Evolutionary conservation across 2,888 invertebrate species (phyloP), one percentile per base, ranked within the genome.

Genomic region (Cactoblastis cactorum): DNA sequence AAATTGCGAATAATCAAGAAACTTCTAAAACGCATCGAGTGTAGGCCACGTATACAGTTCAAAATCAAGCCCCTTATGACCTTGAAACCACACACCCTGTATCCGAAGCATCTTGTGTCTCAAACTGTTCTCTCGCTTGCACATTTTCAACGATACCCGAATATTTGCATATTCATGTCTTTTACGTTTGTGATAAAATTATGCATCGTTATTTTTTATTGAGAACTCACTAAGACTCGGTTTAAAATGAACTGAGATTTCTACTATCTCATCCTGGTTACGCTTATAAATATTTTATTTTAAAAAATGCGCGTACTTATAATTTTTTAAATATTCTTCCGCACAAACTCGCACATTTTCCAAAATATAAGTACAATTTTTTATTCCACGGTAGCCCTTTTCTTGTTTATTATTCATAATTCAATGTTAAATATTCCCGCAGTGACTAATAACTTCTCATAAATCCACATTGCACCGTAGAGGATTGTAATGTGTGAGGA

Each of bases 361-460:
- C 22, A 37, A 37, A 48, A 37, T 37, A 37, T 47, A 35, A 60
- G 60, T 71, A 70, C 63, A 69, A 28, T 73, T 71, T 67, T 67
- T 71, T 68, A 69, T 70, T 74, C 66, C 62, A 65, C 66, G 67
- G 70, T 73, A 72, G 74, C 76, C 78, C 72, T 77, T 77, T 77
- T 80, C 77, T 80, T 80, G 77, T 84, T 83, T 85, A 78, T 83
- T 81, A 78, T 84, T 80, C 80, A 80, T 80, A 80, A 81, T 77
- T 82, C 77, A 80, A 81, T 80, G 78, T 67, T 77, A 76, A 81
- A 84, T 86, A 81, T 83, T 74, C 76, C 81, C 80, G 69, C 78
- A 69, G 79, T 80, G 81, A 83, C 83, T 84, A 83, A 85, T 85
- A 82, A 82, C 74, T 80, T 74, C 75, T 77, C 82, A 79, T 83